Evolutionary conservation across 2,888 invertebrate genomes (phyloP).

Genomic region (Abscondita cerata): DNA sequence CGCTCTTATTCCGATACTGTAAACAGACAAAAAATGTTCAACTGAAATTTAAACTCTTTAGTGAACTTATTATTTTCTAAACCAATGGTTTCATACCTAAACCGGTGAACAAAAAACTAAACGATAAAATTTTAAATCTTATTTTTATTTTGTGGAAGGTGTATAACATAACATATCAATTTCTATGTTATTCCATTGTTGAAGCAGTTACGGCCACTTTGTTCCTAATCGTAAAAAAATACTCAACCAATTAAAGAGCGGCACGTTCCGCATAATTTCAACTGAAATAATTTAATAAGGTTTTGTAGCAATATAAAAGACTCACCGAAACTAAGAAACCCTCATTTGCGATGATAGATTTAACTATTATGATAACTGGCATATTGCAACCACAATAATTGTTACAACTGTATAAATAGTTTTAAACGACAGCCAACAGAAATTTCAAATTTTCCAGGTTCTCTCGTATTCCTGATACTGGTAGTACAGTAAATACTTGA

Average conservation of each 20-base stretch:
- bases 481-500: conserved; percentile 18
- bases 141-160: conserved; percentile 8
- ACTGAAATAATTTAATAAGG: conserved; percentile 17
- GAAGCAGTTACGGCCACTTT: conserved; percentile 29
- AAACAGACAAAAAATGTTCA: conserved; percentile 12
- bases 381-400: conserved; percentile 1
- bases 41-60: conserved; percentile 14
- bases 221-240: conserved; percentile 20
- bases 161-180: conserved; percentile 18
- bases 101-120: conserved; percentile 15
- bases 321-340: conserved; percentile 23
- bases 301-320: background rate
- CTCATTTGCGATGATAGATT: background rate
- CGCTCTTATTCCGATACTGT: background rate
- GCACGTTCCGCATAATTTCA: conserved; percentile 23
- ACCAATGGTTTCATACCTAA: conserved; percentile 15
- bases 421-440: conserved; percentile 20
- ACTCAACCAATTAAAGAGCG: conserved; percentile 14
- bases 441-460: conserved; percentile 11
- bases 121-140: conserved; percentile 15
- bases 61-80: background rate
- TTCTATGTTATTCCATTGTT: conserved; percentile 32
- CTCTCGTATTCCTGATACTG: conserved; percentile 11
- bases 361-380: conserved; percentile 5
- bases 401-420: background rate